Evolutionary conservation across 2,113 vertebrate species (phyloP).

Genomic region (Illadopsis cleaveri): DNA sequence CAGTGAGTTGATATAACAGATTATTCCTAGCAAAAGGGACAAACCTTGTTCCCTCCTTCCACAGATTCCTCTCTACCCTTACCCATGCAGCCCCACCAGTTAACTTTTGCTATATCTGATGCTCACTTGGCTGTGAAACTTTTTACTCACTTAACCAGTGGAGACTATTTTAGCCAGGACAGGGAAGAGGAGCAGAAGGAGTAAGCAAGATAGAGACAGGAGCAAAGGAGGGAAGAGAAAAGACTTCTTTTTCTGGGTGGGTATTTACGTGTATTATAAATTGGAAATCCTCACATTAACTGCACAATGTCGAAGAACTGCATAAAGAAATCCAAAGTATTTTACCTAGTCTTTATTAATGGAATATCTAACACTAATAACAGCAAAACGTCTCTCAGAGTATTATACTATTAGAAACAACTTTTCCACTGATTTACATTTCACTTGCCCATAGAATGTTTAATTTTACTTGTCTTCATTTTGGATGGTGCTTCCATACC

Average conservation of each 20-base stretch:
- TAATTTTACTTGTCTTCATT: background rate
- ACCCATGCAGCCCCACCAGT: background rate
- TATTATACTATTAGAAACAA: background rate
- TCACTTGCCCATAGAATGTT: background rate
- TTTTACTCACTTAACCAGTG: background rate
- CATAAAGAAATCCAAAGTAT: background rate
- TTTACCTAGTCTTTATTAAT: background rate
- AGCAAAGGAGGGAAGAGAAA: background rate
- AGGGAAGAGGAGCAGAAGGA: background rate
- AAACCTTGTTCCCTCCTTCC: background rate
- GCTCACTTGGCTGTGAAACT: background rate
- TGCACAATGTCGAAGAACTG: background rate
- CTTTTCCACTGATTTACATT: background rate
- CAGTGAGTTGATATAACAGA: background rate
- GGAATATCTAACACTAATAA: background rate
- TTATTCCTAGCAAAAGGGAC: background rate
- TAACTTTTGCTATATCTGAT: background rate
- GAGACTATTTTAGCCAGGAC: background rate
- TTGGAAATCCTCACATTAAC: background rate
- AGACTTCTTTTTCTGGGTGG: background rate
- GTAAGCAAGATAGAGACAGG: background rate
- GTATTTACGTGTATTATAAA: background rate
- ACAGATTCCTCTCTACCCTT: background rate
- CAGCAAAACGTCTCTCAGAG: background rate
- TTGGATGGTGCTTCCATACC: background rate